Evolutionary conservation across 2,888 invertebrate species (phyloP).

Genomic region (Agrochola lychnidis): DNA sequence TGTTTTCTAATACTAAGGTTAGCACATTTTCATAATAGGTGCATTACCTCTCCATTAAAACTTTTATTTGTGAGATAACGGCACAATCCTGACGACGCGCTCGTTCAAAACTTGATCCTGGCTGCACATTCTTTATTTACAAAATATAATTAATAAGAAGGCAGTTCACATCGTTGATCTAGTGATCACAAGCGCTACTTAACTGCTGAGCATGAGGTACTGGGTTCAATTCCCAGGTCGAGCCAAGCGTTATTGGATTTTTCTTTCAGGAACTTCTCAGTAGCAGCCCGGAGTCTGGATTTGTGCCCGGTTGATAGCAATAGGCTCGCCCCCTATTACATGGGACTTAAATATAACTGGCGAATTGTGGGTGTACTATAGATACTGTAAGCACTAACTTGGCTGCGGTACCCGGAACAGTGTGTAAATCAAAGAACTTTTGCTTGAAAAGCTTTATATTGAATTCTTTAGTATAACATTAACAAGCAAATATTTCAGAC

Average conservation of each 20-base stretch:
- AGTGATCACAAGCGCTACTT: not conserved
- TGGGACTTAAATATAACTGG: not conserved
- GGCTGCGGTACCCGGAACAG: too few species aligned
- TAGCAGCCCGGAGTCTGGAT: not conserved
- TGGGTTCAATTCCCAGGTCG: not conserved
- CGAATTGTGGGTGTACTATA: not conserved
- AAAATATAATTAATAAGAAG: not conserved
- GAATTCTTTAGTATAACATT: too few species aligned
- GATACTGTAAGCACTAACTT: too few species aligned
- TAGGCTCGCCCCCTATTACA: not conserved
- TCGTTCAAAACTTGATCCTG: not conserved
- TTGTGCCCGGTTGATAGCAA: not conserved
- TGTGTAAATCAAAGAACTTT: too few species aligned
- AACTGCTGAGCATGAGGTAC: too few species aligned
- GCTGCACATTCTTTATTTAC: not conserved
- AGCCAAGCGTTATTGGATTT: not conserved
- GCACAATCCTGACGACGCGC: not conserved
- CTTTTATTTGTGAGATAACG: constrained; percentile 11
- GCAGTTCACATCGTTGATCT: not conserved
- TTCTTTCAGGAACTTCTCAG: too few species aligned
- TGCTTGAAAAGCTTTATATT: too few species aligned
- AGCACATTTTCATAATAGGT: constrained; percentile 10
- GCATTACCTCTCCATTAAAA: constrained; percentile 16
- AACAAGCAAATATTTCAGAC: too few species aligned
- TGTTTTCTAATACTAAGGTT: constrained; percentile 7